phyloP scores from a whole-genome alignment of 2,888 invertebrate species.

The Rhaphigaster nebulosa region DNA sequence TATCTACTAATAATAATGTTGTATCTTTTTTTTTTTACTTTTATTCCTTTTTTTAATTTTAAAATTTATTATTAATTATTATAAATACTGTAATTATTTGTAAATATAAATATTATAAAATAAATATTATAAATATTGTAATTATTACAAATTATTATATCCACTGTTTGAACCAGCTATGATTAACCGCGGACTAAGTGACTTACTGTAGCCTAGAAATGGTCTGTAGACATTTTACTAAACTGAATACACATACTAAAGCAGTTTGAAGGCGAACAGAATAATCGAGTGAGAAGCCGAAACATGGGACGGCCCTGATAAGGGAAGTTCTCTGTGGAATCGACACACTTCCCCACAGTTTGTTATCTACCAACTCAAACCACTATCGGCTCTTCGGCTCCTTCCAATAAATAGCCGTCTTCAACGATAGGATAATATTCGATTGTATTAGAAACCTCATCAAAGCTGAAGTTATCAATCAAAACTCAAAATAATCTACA shows the following conservation, averaged over 20 bases:
- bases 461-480: neutral
- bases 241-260: neutral
- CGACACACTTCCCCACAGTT: slow-evolving; percentile 17
- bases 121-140: too few relatives aligned
- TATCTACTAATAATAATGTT: too few relatives aligned
- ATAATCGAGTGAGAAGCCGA: neutral
- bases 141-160: too few relatives aligned
- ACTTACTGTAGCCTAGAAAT: neutral
- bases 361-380: slow-evolving; percentile 21
- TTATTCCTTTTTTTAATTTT: too few relatives aligned
- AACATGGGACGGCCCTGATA: neutral
- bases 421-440: neutral
- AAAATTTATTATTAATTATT: too few relatives aligned
- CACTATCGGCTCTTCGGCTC: neutral
- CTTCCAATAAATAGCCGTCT: neutral
- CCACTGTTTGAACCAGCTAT: too few relatives aligned
- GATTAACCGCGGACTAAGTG: too few relatives aligned
- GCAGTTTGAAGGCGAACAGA: neutral
- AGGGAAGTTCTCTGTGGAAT: neutral
- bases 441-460: neutral
- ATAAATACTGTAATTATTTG: too few relatives aligned
- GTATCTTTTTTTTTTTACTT: too few relatives aligned
- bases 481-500: neutral
- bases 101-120: too few relatives aligned
- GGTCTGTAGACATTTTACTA: neutral